phyloP scores from a whole-genome alignment of 1,140 invertebrate species.

The Scaptomyza hsui region DNA sequence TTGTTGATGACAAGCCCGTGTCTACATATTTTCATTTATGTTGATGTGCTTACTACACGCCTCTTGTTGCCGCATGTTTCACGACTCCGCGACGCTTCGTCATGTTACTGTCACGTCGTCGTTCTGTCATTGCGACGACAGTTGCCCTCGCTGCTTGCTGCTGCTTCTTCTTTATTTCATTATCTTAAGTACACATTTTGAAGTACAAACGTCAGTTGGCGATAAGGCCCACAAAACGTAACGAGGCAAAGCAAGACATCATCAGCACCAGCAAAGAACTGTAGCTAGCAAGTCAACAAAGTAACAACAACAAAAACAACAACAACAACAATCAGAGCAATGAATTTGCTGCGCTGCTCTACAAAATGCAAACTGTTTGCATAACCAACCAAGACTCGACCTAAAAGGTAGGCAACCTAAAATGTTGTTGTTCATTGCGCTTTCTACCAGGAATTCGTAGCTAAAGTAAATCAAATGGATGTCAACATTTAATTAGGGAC shows the following conservation, averaged over 20 bases:
- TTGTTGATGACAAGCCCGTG: conserved; percentile 38
- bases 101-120: conserved; percentile 10
- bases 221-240: conserved; percentile 59
- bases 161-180: conserved; percentile 67
- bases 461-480: conserved; percentile 36
- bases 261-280: conserved; percentile 40
- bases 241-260: conserved; percentile 49
- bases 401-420: conserved; percentile 4
- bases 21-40: conserved; percentile 54
- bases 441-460: conserved; percentile 41
- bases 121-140: conserved; percentile 16
- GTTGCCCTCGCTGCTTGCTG: conserved; percentile 15
- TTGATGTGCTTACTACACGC: conserved; percentile 14
- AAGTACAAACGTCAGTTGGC: conserved; percentile 81
- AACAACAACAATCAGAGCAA: conserved; percentile 48
- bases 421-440: conserved; percentile 15
- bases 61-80: conserved; percentile 6
- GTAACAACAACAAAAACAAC: conserved; percentile 29
- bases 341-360: conserved; percentile 53
- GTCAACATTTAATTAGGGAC: conserved; percentile 70
- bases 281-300: conserved; percentile 62
- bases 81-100: conserved; percentile 1
- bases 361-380: conserved; percentile 78
- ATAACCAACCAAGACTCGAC: conserved; percentile 30
- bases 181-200: conserved; percentile 83